Conservation (phyloP, 2,113 vertebrate genomes). For the Platysternon megacephalum region DNA sequence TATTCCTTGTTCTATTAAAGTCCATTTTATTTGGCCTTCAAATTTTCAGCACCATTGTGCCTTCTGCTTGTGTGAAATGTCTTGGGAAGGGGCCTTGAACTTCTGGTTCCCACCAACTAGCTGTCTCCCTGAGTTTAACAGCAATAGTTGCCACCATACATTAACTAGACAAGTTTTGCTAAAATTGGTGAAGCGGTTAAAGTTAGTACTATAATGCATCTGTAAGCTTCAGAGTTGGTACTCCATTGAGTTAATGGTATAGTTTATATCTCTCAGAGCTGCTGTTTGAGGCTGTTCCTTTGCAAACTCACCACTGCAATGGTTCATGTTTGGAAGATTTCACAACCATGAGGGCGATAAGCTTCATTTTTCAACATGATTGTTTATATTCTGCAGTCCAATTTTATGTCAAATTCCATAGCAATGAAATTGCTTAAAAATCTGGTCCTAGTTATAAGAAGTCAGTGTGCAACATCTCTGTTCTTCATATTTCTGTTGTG, state of each 20-base stretch:
- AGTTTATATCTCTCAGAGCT: neutral
- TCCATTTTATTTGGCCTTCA: neutral
- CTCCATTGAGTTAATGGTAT: neutral
- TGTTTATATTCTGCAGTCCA: neutral
- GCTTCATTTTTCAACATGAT: neutral
- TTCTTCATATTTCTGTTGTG: neutral
- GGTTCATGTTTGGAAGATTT: neutral
- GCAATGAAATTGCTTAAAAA: fast-evolving
- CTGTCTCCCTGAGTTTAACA: neutral
- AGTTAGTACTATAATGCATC: neutral
- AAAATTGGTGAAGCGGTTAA: neutral
- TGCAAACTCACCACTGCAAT: neutral
- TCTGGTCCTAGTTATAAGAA: neutral
- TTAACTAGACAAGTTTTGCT: neutral
- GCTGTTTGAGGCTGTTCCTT: neutral
- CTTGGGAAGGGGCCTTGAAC: neutral
- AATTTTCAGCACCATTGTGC: neutral
- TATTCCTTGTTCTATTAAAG: neutral
- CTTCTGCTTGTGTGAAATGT: neutral
- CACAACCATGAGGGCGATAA: fast-evolving
- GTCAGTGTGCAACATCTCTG: neutral
- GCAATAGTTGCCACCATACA: neutral
- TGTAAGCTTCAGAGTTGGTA: neutral
- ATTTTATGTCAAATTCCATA: neutral
- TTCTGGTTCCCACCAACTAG: neutral